Conservation (phyloP, 2,113 vertebrate genomes). For the Thamnophis sirtalis region DNA sequence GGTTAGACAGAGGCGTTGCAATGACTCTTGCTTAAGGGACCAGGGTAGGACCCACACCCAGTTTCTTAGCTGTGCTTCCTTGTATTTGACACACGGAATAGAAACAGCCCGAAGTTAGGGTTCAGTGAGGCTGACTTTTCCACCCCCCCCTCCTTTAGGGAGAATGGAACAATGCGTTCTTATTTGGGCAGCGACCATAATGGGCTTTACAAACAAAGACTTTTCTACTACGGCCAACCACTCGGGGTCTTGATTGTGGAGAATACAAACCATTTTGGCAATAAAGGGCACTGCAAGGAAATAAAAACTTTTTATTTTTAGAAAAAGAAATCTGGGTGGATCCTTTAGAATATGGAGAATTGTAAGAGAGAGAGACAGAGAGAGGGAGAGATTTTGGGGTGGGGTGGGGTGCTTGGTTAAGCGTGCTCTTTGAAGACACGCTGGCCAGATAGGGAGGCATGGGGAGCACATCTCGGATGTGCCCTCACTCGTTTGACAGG, state of each 20-base stretch:
- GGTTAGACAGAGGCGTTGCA: conserved; percentile 53
- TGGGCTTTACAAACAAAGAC: conserved; percentile 74
- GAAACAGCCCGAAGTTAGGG: conserved; percentile 54
- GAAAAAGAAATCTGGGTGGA: neutral
- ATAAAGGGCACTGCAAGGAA: conserved; percentile 50
- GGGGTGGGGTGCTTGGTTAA: neutral
- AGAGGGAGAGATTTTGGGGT: too few relatives aligned
- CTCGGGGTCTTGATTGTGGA: conserved; percentile 62
- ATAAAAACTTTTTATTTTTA: conserved; percentile 23
- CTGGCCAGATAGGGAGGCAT: conserved; percentile 21
- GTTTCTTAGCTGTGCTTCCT: conserved; percentile 46
- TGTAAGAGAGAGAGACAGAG: neutral
- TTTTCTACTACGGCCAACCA: conserved; percentile 47
- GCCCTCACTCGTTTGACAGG: conserved; percentile 17
- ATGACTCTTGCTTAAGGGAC: conserved; percentile 62
- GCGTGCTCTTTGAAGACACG: conserved; percentile 42
- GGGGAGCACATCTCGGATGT: conserved; percentile 20
- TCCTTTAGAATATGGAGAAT: neutral
- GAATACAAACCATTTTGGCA: conserved; percentile 41
- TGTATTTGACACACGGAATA: conserved; percentile 51
- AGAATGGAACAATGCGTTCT: conserved; percentile 30
- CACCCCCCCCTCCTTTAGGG: conserved; percentile 60
- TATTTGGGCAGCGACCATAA: conserved; percentile 56
- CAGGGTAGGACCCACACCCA: conserved; percentile 57
- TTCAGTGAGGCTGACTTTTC: conserved; percentile 23